Evolutionary conservation across 92 coral and sea anemone species (phyloP), one percentile per base, ranked within the genome.

Genomic region (Umimayanthus kanabou): DNA sequence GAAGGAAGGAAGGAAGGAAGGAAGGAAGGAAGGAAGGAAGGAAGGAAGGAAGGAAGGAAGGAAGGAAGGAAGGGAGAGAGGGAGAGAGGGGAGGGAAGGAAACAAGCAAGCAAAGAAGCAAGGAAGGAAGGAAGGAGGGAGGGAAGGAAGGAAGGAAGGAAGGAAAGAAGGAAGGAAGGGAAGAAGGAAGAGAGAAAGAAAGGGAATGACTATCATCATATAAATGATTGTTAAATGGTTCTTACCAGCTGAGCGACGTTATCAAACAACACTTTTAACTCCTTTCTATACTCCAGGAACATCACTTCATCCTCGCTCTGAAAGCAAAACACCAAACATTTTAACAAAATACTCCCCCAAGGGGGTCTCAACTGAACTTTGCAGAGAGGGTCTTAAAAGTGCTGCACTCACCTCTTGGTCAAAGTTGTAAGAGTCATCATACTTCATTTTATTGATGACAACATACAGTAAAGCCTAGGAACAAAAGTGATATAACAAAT

Each of bases 301-400:
- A 97, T 97, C 1, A 93, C 98, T 92, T 97, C 99, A 79, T 97
- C 99, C 92, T 97, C 99, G 55, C 96, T 98, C 99, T 97, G 79
- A 14, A 79, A 73, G 14, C 50, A 39, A 72, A 70, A 47, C 14
- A 40, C 20, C 39, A 4, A 22, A 64, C 5, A 30, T 25, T 7
- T 25, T 37, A 49, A 18, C 47, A 57, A 64, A 15, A 1, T 2
- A 40, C 20, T 61, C 3, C 58, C 20, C 3, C 13, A 47, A 47
- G 58, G 20, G 58, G 20, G 3, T 53, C 20, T 53, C 0, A 53
- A 53, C 20, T n/a, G 18, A 23, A 69, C 73, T 69, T 9, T 7
- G 9, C n/a, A 6, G 15, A 66, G 72, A 20, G 29, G 73, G 18
- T 26, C 75, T 74, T 18, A 43, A 23, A 9, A 42, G 73, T 53